Evolutionary conservation across 2,888 invertebrate species (phyloP).

Genomic region (Rhamnusium bicolor): DNA sequence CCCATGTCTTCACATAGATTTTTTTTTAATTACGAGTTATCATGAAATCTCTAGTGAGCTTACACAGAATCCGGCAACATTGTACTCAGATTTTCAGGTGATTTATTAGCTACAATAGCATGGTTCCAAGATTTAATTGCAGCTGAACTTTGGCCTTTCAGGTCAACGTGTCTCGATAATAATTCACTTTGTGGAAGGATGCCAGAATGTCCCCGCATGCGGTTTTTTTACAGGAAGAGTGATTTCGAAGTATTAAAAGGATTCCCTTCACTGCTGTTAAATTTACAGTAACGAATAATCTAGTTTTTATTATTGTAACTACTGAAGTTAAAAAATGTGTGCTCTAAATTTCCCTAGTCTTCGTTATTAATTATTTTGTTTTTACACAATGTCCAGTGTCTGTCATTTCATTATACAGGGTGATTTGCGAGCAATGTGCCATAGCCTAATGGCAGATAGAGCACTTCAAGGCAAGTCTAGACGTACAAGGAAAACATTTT

Average conservation of each 20-base stretch:
- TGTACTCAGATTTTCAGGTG: constrained; percentile 6
- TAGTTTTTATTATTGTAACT: no score
- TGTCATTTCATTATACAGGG: no score
- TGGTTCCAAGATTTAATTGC: constrained; percentile 22
- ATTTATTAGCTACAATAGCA: constrained; percentile 5
- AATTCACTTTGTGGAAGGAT: constrained; percentile 39
- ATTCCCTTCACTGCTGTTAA: no score
- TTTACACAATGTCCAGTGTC: no score
- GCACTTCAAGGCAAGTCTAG: no score
- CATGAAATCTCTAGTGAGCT: neutral
- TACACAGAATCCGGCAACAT: neutral
- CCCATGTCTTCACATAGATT: neutral
- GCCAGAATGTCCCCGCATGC: constrained; percentile 31
- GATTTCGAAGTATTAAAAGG: neutral
- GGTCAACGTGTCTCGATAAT: constrained; percentile 29
- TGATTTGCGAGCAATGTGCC: no score
- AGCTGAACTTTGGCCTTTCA: constrained; percentile 37
- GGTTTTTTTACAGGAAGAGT: neutral
- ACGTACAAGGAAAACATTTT: no score
- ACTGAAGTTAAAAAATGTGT: no score
- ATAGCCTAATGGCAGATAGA: no score
- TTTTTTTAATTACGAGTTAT: neutral
- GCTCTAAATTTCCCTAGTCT: no score
- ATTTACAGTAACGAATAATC: no score
- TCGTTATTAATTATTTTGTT: no score